phyloP scores from a whole-genome alignment of 30 jellyfish, hydroid and myxozoan species.

The Rhopilema esculentum region DNA sequence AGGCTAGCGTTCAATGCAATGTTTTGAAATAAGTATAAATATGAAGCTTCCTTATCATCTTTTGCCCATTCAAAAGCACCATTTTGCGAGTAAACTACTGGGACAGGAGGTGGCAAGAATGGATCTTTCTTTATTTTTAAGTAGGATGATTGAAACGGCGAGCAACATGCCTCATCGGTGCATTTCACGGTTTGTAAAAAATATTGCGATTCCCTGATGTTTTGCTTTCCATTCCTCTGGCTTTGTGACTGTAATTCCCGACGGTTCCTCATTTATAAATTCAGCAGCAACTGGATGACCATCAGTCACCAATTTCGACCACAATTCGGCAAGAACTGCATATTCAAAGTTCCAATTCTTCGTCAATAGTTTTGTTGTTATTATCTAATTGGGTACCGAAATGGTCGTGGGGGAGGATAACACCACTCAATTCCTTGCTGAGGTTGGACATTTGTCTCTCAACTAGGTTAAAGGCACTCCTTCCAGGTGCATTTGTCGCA shows the following conservation, averaged over 20 bases:
- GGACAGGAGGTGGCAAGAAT: constrained; percentile 78
- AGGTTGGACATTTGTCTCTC: too few relatives aligned
- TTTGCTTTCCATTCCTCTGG: constrained; percentile 58
- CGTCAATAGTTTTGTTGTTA: constrained; percentile 62
- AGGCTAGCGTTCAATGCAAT: constrained; percentile 46
- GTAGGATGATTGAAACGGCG: constrained; percentile 48
- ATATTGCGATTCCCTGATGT: constrained; percentile 60
- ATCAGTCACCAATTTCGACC: constrained; percentile 64
- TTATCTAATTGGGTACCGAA: constrained; percentile 57
- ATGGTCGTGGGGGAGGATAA: constrained; percentile 68
- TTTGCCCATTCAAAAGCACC: constrained; percentile 56
- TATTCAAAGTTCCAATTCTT: constrained; percentile 51
- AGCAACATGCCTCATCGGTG: constrained; percentile 60
- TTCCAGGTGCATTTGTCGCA: constrained; percentile 82
- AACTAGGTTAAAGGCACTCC: constrained; percentile 66
- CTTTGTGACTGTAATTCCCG: constrained; percentile 52
- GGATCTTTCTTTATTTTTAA: constrained; percentile 36
- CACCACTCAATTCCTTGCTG: constrained; percentile 76
- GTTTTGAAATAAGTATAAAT: constrained; percentile 50
- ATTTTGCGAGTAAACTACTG: constrained; percentile 61
- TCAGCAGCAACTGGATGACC: constrained; percentile 75
- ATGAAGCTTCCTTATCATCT: constrained; percentile 64
- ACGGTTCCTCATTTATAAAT: constrained; percentile 46
- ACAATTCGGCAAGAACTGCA: constrained; percentile 67
- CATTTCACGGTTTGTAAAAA: constrained; percentile 61